Conservation (phyloP, 1,140 invertebrate genomes). For the Melipona quadrifasciata region DNA sequence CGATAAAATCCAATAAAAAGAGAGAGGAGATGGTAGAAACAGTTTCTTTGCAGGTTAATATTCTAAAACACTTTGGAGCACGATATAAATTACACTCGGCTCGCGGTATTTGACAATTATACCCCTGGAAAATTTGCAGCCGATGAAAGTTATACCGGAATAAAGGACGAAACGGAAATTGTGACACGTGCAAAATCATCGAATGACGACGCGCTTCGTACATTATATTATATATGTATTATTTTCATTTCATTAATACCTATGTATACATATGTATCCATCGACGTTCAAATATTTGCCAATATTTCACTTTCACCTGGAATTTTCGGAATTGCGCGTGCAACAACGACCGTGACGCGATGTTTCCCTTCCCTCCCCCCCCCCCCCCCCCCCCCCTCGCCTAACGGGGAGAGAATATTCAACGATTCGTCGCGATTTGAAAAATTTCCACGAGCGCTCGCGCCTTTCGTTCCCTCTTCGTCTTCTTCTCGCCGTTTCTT, state of each 20-base stretch:
- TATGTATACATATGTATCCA: background rate
- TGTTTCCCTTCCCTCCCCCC: too few relatives aligned
- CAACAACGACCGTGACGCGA: background rate
- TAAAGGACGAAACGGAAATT: background rate
- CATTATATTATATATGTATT: background rate
- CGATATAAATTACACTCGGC: background rate
- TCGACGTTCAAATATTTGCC: background rate
- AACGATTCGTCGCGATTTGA: background rate
- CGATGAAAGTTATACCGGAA: background rate
- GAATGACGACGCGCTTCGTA: background rate
- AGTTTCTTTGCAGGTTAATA: background rate
- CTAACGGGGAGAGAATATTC: too few relatives aligned
- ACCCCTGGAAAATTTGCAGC: background rate
- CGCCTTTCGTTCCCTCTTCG: background rate
- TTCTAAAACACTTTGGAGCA: background rate
- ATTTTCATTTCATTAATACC: constrained; percentile 4
- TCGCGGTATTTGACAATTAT: background rate
- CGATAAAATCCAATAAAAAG: too few relatives aligned
- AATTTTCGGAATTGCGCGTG: background rate
- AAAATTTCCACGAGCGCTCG: background rate
- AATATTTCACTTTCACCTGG: constrained; percentile 4
- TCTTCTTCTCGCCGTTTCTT: too few relatives aligned
- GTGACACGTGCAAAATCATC: background rate
- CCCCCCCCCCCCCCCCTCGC: too few relatives aligned
- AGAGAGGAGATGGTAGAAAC: too few relatives aligned